phyloP scores from a whole-genome alignment of 2,113 vertebrate species.

The Corythoichthys intestinalis region DNA sequence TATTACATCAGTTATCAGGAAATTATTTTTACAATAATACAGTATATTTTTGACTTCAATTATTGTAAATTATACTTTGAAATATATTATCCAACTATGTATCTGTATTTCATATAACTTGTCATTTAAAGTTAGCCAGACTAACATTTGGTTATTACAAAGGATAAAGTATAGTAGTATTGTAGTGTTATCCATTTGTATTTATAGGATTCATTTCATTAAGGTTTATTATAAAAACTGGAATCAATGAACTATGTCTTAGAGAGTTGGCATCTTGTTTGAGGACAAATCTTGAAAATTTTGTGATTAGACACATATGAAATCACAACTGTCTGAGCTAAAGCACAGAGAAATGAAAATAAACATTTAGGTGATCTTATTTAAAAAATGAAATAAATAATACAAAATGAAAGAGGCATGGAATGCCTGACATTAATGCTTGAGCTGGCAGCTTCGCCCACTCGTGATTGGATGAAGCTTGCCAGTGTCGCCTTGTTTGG shows the following conservation, averaged over 20 bases:
- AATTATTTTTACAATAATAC: too few species aligned
- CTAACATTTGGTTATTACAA: too few species aligned
- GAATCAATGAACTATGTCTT: not conserved
- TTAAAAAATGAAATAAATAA: slow-evolving; percentile 58
- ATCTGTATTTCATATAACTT: too few species aligned
- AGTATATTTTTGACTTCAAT: too few species aligned
- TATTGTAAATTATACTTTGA: too few species aligned
- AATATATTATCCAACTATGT: too few species aligned
- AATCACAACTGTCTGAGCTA: slow-evolving; percentile 42
- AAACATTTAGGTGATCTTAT: slow-evolving; percentile 55
- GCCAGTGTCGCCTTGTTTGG: slow-evolving; percentile 54
- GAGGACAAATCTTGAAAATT: slow-evolving; percentile 46
- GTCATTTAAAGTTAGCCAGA: too few species aligned
- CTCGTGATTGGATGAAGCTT: slow-evolving; percentile 55
- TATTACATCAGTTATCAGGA: too few species aligned
- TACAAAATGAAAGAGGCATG: slow-evolving; percentile 42
- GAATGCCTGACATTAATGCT: slow-evolving; percentile 48
- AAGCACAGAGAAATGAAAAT: slow-evolving; percentile 55
- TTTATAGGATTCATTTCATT: too few species aligned
- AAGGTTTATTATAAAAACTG: not conserved
- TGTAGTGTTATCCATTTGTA: too few species aligned
- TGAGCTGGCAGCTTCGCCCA: slow-evolving; percentile 60
- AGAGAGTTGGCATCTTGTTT: slow-evolving; percentile 35
- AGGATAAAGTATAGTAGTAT: too few species aligned
- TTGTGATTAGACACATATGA: slow-evolving; percentile 37